A percentile compares a stretch with the other conserved stretches of the same genome.
Evolutionary conservation across 2,797 vertebrate genomes (phyloP).

Genomic region (Psittacula derbiana): DNA sequence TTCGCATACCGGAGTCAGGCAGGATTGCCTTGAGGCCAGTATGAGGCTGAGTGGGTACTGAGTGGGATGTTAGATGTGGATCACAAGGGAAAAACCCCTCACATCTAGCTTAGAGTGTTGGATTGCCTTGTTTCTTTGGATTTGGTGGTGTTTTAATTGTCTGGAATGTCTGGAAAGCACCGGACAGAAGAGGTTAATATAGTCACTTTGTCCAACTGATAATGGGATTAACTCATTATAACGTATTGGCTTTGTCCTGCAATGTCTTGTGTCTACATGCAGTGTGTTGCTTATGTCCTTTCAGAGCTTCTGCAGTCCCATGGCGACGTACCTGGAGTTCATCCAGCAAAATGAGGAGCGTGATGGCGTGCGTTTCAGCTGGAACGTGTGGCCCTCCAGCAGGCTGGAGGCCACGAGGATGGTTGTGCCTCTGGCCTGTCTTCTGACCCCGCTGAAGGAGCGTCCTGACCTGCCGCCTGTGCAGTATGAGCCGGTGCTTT

Average conservation of each 20-base stretch:
- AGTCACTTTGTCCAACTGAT: not conserved
- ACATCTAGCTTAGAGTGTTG: not conserved
- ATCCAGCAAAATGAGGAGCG: constrained; percentile 97
- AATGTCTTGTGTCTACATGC: not conserved
- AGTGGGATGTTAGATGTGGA: not conserved
- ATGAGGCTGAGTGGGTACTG: not conserved
- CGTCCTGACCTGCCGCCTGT: constrained; percentile 90
- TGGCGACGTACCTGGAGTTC: constrained; percentile 95
- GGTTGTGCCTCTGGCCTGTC: constrained; percentile 93
- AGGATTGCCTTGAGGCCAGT: not conserved
- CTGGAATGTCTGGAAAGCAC: not conserved
- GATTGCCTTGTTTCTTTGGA: not conserved
- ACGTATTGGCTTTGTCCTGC: not conserved
- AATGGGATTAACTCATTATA: not conserved
- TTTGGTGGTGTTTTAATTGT: not conserved
- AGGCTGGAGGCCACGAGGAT: constrained; percentile 93
- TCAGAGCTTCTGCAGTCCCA: constrained; percentile 65
- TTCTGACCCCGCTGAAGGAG: constrained; percentile 94
- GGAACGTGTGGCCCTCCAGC: constrained; percentile 98
- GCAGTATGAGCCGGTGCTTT: constrained; percentile 96
- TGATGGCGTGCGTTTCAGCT: constrained; percentile 96
- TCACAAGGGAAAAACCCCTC: not conserved
- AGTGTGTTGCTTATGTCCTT: not conserved
- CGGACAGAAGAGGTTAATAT: not conserved
- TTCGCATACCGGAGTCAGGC: not conserved